Evolutionary conservation across 92 coral and sea anemone genomes (phyloP).

Genomic region (Porites cylindrica): DNA sequence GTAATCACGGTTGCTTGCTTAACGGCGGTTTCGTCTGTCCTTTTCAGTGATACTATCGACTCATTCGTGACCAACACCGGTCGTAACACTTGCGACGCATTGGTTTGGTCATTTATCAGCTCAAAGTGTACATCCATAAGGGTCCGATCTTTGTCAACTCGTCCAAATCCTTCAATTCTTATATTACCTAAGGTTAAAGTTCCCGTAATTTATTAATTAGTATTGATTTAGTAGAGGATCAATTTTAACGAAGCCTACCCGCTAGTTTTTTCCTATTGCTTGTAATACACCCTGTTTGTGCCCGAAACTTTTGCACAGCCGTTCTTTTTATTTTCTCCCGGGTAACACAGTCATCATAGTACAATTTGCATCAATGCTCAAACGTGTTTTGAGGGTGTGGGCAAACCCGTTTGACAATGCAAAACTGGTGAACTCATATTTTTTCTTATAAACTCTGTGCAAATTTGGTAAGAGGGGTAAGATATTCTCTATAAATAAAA

Average conservation of each 20-base stretch:
- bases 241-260: background rate
- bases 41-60: background rate
- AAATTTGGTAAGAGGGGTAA: too few relatives aligned
- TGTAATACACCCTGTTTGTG: too few relatives aligned
- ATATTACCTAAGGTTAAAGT: background rate
- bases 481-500: too few relatives aligned
- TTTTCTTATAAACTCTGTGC: too few relatives aligned
- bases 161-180: constrained; percentile 23
- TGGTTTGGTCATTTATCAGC: background rate
- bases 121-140: constrained; percentile 25
- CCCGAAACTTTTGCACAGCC: too few relatives aligned
- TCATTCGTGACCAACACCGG: background rate
- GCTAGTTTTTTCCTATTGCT: too few relatives aligned
- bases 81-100: background rate
- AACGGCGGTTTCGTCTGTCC: background rate
- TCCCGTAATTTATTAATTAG: background rate
- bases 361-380: too few relatives aligned
- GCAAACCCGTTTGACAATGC: too few relatives aligned
- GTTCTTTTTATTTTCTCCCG: too few relatives aligned
- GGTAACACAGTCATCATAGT: too few relatives aligned
- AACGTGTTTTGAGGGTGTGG: too few relatives aligned
- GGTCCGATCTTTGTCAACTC: background rate
- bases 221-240: background rate
- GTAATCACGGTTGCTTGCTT: background rate
- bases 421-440: too few relatives aligned